Evolutionary conservation across 2,888 invertebrate species (phyloP), one percentile per base, ranked within the genome.

Genomic region (Sericinus montela): DNA sequence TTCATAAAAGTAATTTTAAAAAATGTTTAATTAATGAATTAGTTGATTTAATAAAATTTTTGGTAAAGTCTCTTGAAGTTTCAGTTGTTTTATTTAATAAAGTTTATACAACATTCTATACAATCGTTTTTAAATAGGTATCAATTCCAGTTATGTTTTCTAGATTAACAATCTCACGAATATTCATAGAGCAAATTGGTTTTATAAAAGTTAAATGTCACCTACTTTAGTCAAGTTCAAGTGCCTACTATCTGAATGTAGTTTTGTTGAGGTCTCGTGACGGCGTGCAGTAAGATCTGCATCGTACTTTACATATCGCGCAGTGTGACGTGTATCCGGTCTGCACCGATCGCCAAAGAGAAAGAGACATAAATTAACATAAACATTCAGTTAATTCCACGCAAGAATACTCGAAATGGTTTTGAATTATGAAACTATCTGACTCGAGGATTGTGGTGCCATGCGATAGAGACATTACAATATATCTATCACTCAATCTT

Each of bases 181-280:
- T 5, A 5, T 19, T 5, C 19, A 5, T 19, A 5, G 19, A 19
- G 5, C 19, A 3, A 2, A 2, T 19, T 5, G 19, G 34, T 13
- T 13, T 15, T 5, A n/a, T n/a, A 19, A 42, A 13, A 11, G 8
- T 23, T 42, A 42, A 14, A 23, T 4, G 19, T 42, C 19, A 16
- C 15, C 10, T 15, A 11, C 10, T 15, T 7, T 23, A 25, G 25
- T 77, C 80, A 81, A 85, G 85, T 85, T 85, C 84, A 86, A 82
- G 80, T 79, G 79, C 76, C 76, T 72, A 63, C 44, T n/a, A n/a
- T n/a, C 53, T 54, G 54, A 13, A 32, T 58, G 56, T 52, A 54
- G 57, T 61, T 60, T 59, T 60, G n/a, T 59, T 51, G 48, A 47
- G 43, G 66, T 66, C 69, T 72, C 78, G 72, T 80, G 77, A 57